Evolutionary conservation across 2,888 invertebrate genomes (phyloP), one percentile per base, ranked within the genome.

Genomic region (Archips crataeganus): DNA sequence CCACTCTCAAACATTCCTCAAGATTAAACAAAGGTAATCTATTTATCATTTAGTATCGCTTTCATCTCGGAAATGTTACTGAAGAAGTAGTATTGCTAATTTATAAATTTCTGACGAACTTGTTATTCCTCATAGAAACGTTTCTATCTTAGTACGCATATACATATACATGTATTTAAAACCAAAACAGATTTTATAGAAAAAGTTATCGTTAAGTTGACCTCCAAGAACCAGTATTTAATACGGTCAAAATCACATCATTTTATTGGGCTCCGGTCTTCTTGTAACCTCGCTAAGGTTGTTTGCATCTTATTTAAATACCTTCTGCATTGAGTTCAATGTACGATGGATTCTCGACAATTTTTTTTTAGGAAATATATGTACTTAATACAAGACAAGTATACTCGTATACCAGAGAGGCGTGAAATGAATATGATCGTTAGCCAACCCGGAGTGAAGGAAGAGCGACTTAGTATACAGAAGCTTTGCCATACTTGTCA

Each of bases 211-310:
- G 32, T 39, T 23, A 51, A 42, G 2, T n/a, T 34, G 49, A 39
- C 60, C 63, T 60, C 13, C 59, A 45, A 47, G n/a, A 68, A 60
- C 68, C 47, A 23, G 61, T 69, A 13, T 49, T 61, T 49, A 51
- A 39, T 61, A 36, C 49, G 36, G 36, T 49, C 49, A 51, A 49
- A 61, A 34, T 67, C 15, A 36, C 23, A 11, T 9, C 5, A 60
- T 59, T 47, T 34, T 34, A 11, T 66, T 23, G 39, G 36, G 42
- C 23, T 66, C 36, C n/a, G 11, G 8, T 39, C 11, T n/a, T 32
- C 13, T n/a, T 13, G 47, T 63, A 15, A 47, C 47, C 63, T 63
- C 32, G 32, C 2, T 13, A n/a, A 63, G 32, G 32, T 47, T 11
- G 47, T 47, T 13, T 11, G 32, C 63, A n/a, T 47, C 47, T 47